Evolutionary conservation across 2,888 invertebrate species (phyloP), one percentile per base, ranked within the genome.

Genomic region (Allophyes oxyacanthae): DNA sequence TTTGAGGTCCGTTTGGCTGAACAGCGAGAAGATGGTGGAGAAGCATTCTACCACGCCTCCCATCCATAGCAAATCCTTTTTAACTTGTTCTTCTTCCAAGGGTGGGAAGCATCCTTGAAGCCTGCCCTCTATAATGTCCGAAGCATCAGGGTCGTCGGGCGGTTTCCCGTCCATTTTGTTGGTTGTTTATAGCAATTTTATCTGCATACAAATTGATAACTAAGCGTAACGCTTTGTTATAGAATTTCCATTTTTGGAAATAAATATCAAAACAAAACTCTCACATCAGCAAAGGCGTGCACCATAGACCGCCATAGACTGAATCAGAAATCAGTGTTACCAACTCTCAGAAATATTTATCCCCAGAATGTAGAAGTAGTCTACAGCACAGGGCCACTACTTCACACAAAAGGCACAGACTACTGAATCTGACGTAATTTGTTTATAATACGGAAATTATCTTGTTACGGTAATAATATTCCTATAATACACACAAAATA

Each of bases 11-110:
- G 96, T 94, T 10, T 96, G 96, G 86, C 97, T 98, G 56, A 98
- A 97, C 74, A 98, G 95, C n/a, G 97, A 97, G 87, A 98, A 95
- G 8, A 99, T 97, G 0, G 98, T 98, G 62, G 97, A 95, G 83
- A 99, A 96, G 82, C 99, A 99, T 0, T 98, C 98, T 72, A 98
- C 94, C 53, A 99, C 95, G 0, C 98, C 98, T 64, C 96, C 97
- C 85, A 97, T 95, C 97, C 97, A 97, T 56, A 70, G 97, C 33
- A 68, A 95, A 95, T 72, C 89, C 84, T 66, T 96, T 94, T 85
- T 96, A 20, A 86, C 85, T 20, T 78, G 58, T 14, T 79, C 79
- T 25, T 44, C 42, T 32, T 62, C 67, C 37, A 66, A 43, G 38
- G 52, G 41, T 52, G 67, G 49, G 25, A 49, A 62, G 49, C 71